These are phyloP conservation scores for Drosophila sproati DNA, from an alignment of 1,140 invertebrate species.

Conservation along the genomic window DNA sequence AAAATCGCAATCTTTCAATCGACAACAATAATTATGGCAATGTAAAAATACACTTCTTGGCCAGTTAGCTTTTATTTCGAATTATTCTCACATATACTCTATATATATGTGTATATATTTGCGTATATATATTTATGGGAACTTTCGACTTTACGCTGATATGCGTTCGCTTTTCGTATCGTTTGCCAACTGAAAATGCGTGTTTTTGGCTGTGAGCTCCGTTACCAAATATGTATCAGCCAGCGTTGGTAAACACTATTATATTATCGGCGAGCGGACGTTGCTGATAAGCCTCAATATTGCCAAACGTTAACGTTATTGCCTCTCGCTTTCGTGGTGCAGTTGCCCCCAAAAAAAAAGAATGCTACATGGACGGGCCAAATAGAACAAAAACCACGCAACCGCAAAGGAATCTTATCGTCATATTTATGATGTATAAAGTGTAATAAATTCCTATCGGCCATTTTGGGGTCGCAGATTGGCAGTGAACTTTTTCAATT, in stretches of 20 bases:
- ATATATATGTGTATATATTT: background rate
- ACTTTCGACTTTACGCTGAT: constrained; percentile 45
- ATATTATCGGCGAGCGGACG: constrained; percentile 57
- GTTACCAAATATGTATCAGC: constrained; percentile 63
- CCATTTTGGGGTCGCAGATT: constrained; percentile 4
- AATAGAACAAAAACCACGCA: constrained; percentile 12
- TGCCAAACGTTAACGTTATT: constrained; percentile 25
- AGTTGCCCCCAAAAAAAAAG: background rate
- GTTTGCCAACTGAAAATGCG: constrained; percentile 67
- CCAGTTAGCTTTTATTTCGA: constrained; percentile 44
- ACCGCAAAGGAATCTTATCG: constrained; percentile 55
- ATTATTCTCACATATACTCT: background rate
- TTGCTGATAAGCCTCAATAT: constrained; percentile 64
- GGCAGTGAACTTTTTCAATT: background rate
- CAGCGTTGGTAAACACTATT: constrained; percentile 45
- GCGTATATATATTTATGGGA: background rate
- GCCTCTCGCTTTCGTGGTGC: background rate
- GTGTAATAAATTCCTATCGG: constrained; percentile 30
- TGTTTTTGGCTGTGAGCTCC: constrained; percentile 34
- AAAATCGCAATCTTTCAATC: background rate
- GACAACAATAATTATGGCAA: constrained; percentile 6
- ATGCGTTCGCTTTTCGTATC: constrained; percentile 77
- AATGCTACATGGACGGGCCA: background rate
- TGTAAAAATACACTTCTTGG: constrained; percentile 33
- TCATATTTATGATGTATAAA: constrained; percentile 62